Evolutionary conservation across 35 echinoderm and acorn worm species (phyloP).

Genomic region (Hemicentrotus pulcherrimus): DNA sequence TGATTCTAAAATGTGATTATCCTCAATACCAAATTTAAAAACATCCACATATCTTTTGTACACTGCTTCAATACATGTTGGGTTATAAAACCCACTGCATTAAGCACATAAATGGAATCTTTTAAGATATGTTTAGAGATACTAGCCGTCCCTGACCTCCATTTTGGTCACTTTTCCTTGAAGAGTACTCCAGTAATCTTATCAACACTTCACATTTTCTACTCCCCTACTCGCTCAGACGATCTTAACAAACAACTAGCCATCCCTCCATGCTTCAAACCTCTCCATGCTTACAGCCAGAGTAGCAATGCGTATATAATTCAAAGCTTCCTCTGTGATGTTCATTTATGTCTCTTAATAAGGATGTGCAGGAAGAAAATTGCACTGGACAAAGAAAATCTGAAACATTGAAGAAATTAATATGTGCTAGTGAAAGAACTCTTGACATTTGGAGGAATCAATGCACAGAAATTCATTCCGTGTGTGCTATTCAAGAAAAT

Average conservation of each 20-base stretch:
- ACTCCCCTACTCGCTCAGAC: background rate
- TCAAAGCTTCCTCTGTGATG: background rate
- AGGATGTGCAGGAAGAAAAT: background rate
- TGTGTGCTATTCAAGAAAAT: no score
- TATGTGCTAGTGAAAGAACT: background rate
- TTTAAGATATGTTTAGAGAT: conserved; percentile 20
- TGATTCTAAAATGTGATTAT: background rate
- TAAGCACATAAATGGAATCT: background rate
- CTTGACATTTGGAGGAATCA: background rate
- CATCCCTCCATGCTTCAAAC: background rate
- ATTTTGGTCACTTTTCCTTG: background rate
- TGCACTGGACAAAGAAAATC: background rate
- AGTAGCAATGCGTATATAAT: background rate
- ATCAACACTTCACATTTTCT: conserved; percentile 4
- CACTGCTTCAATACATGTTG: background rate
- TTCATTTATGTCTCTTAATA: background rate
- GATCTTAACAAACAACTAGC: background rate
- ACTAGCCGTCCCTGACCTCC: background rate
- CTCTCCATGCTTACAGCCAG: background rate
- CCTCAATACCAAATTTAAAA: background rate
- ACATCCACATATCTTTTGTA: background rate
- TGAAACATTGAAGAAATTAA: background rate
- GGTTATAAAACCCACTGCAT: background rate
- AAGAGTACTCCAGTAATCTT: background rate
- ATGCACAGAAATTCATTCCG: no score